Evolutionary conservation across 2,888 invertebrate species (phyloP).

Genomic region (Aspidiotus rigidus): DNA sequence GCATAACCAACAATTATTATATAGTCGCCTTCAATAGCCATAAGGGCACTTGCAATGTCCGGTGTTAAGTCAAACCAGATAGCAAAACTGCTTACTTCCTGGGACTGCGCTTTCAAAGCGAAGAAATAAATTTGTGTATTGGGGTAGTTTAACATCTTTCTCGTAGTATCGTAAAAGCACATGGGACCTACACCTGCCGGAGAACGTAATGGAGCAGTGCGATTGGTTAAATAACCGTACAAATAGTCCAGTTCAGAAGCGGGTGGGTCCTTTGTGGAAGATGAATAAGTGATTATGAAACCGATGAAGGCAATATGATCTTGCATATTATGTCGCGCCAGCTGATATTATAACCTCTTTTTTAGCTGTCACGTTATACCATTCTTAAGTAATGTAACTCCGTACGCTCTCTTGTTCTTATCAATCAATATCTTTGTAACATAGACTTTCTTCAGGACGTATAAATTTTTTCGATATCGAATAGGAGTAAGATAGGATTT

Average conservation of each 20-base stretch:
- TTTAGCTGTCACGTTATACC: not conserved
- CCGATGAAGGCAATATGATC: constrained; percentile 24
- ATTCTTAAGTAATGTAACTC: constrained; percentile 3
- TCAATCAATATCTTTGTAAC: constrained; percentile 46
- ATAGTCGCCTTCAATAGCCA: constrained; percentile 13
- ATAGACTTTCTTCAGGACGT: constrained; percentile 50
- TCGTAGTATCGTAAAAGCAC: constrained; percentile 15
- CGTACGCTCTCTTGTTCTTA: constrained; percentile 18
- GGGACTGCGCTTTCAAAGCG: not conserved
- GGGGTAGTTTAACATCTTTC: not conserved
- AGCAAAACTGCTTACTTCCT: not conserved
- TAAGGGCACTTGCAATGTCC: not conserved
- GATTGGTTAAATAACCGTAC: constrained; percentile 7
- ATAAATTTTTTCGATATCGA: constrained; percentile 50
- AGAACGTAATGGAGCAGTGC: not conserved
- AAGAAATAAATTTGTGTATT: constrained; percentile 12
- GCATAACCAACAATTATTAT: not conserved
- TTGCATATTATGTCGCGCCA: constrained; percentile 26
- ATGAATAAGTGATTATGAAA: not conserved
- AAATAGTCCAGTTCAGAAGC: constrained; percentile 11
- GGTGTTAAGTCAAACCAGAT: not conserved
- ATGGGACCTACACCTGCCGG: constrained; percentile 1
- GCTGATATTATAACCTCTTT: constrained; percentile 24
- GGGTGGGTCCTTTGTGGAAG: not conserved
- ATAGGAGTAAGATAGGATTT: constrained; percentile 45